Conservation (phyloP, 2,888 invertebrate species). For the Andrena minutula region DNA sequence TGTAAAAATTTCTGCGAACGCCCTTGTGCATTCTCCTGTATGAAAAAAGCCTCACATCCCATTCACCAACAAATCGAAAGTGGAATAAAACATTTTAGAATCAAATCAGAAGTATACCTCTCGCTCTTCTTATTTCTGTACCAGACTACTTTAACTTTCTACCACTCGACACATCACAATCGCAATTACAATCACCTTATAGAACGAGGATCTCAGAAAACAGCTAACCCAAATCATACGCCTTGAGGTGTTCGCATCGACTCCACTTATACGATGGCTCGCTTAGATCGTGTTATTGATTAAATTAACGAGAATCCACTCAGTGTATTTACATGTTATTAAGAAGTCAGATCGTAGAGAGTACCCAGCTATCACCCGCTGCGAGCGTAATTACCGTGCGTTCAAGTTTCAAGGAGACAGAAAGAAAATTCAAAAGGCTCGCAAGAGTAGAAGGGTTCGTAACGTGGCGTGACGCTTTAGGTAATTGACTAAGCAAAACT, state of each 20-base stretch:
- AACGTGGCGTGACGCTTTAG: background rate
- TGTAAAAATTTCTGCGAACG: too few species aligned
- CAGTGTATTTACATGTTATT: background rate
- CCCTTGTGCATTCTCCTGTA: background rate
- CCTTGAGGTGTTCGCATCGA: background rate
- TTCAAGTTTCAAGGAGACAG: background rate
- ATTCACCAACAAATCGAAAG: background rate
- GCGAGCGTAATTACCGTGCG: slow-evolving; percentile 6
- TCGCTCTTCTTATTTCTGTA: background rate
- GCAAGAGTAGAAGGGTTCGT: background rate
- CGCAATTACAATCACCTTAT: background rate
- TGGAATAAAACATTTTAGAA: background rate
- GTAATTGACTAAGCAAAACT: slow-evolving; percentile 19
- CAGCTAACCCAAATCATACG: slow-evolving; percentile 11
- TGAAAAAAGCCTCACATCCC: background rate
- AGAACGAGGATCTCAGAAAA: background rate
- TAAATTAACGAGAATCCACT: slow-evolving; percentile 4
- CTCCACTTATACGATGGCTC: background rate
- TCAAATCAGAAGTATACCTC: background rate
- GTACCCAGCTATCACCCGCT: background rate
- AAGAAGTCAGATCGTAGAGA: background rate
- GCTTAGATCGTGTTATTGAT: slow-evolving; percentile 25
- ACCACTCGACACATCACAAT: background rate
- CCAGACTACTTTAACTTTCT: background rate
- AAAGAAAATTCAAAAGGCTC: background rate